Evolutionary conservation across 2,888 invertebrate genomes (phyloP).

Genomic region (Meta bourneti): DNA sequence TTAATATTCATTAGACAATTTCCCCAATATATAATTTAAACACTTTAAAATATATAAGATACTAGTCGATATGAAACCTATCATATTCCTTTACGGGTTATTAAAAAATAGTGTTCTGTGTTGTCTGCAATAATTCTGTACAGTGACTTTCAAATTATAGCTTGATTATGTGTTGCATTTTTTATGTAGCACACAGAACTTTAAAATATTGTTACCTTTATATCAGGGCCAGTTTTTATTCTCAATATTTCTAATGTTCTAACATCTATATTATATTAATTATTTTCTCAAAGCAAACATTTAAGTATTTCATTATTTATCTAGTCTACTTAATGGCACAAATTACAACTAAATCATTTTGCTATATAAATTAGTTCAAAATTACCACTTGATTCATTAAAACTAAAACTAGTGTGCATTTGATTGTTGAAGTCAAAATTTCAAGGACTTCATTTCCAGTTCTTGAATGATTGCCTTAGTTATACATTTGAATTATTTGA

Average conservation of each 20-base stretch:
- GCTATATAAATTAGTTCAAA: neutral
- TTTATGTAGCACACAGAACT: constrained; percentile 19
- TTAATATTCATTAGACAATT: neutral
- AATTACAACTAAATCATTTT: neutral
- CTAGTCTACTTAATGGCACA: neutral
- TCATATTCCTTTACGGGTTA: constrained; percentile 58
- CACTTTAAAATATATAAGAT: neutral
- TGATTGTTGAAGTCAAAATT: neutral
- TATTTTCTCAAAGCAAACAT: neutral
- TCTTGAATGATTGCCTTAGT: neutral
- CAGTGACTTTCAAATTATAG: constrained; percentile 32
- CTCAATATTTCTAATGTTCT: neutral
- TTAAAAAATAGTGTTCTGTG: constrained; percentile 47
- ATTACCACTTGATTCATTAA: neutral
- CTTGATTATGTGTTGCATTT: constrained; percentile 21
- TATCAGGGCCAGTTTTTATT: constrained; percentile 45
- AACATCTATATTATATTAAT: constrained; percentile 1
- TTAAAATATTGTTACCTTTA: neutral
- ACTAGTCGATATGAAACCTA: constrained; percentile 49
- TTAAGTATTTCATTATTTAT: neutral
- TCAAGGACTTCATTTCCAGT: no score
- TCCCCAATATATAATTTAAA: neutral
- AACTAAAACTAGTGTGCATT: neutral
- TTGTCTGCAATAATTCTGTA: constrained; percentile 11
- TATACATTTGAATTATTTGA: neutral